Evolutionary conservation across 2,797 vertebrate genomes (phyloP), one percentile per base, ranked within the genome.

Genomic region (Acipenser transmontanus): DNA sequence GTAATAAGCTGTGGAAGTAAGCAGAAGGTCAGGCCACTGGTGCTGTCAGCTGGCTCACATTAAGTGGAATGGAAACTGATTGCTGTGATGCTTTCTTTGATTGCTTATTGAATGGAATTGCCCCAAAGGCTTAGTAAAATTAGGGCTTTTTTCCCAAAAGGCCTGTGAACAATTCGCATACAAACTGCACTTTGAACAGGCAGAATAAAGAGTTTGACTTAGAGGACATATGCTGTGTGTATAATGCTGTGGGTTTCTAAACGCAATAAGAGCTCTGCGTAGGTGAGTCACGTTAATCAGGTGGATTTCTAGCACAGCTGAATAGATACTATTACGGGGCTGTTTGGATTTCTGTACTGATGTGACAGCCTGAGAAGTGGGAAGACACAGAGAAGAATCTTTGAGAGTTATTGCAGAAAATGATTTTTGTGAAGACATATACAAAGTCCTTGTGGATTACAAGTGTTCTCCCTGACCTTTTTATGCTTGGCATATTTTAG

Each of bases 211-310:
- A 56, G 60, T 54, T 59, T n/a, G 34, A 56, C 62, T 63, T 59
- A 57, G 6, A 8, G 47, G 65, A 71, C 63, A 34, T 52, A 66
- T 64, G 13, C 61, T 34, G 17, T 12, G 20, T 34, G 47, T 62
- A 51, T 34, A 34, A 50, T 11, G 48, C 71, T 20, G n/a, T 13
- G 10, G 12, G 47, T 62, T 34, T 50, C 64, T 51, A 20, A 8
- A 66, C 63, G 49, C 56, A 57, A 47, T 81, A 72, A 79, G 80
- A 77, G 63, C 74, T 77, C 73, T 69, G 54, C 1, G 50, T 47
- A 67, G 48, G 51, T 61, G 59, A 61, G 60, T 66, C n/a, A 47
- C 61, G 47, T 52, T 56, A 66, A 69, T 61, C 57, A n/a, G 11
- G 47, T 12, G 12, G 9, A 47, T 14, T 13, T 20, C 12, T 10